Evolutionary conservation across 2,888 invertebrate genomes (phyloP).

Genomic region (Melanotus villosus): DNA sequence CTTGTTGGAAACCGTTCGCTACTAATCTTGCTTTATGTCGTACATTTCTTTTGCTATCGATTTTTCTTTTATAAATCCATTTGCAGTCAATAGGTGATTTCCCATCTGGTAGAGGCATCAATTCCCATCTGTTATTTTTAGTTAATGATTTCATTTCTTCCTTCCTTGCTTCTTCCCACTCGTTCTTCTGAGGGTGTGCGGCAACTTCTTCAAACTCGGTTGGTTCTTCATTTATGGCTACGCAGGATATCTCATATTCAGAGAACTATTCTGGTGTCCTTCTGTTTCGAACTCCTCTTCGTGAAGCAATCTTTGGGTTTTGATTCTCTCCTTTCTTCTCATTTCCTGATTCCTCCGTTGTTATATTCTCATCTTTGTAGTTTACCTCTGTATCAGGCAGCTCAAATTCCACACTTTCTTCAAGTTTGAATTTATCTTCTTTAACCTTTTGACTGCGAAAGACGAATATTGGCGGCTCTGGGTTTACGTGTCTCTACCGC

Average conservation of each 20-base stretch:
- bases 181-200: too few species aligned
- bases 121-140: too few species aligned
- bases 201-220: too few species aligned
- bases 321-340: not conserved
- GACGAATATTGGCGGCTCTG: too few species aligned
- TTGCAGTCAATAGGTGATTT: not conserved
- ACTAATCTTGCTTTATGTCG: slow-evolving; percentile 6
- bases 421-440: not conserved
- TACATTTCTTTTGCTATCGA: not conserved
- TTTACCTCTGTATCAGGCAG: not conserved
- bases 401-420: not conserved
- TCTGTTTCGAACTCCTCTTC: not conserved
- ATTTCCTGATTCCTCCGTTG: too few species aligned
- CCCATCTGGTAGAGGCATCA: not conserved
- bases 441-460: too few species aligned
- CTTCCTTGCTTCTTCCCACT: too few species aligned
- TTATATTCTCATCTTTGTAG: too few species aligned
- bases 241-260: not conserved
- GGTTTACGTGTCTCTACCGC: too few species aligned
- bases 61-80: too few species aligned
- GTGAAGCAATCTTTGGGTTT: not conserved
- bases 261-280: not conserved
- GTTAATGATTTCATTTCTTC: not conserved
- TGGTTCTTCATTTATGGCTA: too few species aligned
- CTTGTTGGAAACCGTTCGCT: slow-evolving; percentile 20